Conservation (phyloP, 2,888 invertebrate species). For the Drosophila prostipennis region DNA sequence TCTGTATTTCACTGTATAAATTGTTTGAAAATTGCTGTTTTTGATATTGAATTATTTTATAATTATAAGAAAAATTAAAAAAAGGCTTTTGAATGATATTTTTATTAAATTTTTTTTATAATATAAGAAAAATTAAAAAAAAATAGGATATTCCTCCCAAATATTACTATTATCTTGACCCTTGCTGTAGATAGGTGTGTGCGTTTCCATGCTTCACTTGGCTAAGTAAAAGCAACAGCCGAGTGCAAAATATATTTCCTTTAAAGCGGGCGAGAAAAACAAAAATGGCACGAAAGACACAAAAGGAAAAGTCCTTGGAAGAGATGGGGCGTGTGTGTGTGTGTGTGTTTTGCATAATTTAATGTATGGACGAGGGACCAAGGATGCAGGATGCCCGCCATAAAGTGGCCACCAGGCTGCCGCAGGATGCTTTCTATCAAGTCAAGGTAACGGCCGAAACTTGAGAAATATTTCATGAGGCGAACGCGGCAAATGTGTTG, state of each 20-base stretch:
- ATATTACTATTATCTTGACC: not conserved
- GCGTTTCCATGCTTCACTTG: conserved; percentile 19
- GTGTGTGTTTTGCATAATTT: conserved; percentile 46
- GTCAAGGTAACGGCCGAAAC: conserved; percentile 43
- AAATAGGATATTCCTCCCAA: too few species aligned
- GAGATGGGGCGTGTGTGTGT: not conserved
- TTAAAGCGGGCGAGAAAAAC: conserved; percentile 23
- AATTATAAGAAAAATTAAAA: too few species aligned
- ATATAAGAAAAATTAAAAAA: too few species aligned
- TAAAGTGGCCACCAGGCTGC: conserved; percentile 42
- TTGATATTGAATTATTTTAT: too few species aligned
- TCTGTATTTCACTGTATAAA: too few species aligned
- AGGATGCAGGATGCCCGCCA: conserved; percentile 11
- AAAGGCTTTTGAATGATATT: too few species aligned
- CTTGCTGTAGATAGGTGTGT: conserved; percentile 7
- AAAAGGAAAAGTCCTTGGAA: conserved; percentile 17
- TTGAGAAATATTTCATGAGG: conserved; percentile 50
- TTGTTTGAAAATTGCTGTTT: too few species aligned
- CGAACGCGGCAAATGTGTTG: conserved; percentile 39
- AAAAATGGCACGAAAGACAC: conserved; percentile 5
- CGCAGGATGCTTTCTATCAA: conserved; percentile 45
- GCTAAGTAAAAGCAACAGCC: conserved; percentile 64
- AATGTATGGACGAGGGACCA: conserved; percentile 23
- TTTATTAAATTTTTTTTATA: too few species aligned
- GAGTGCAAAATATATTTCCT: conserved; percentile 34